Evolutionary conservation across 2,113 vertebrate genomes (phyloP).

Genomic region (Takifugu bimaculatus): DNA sequence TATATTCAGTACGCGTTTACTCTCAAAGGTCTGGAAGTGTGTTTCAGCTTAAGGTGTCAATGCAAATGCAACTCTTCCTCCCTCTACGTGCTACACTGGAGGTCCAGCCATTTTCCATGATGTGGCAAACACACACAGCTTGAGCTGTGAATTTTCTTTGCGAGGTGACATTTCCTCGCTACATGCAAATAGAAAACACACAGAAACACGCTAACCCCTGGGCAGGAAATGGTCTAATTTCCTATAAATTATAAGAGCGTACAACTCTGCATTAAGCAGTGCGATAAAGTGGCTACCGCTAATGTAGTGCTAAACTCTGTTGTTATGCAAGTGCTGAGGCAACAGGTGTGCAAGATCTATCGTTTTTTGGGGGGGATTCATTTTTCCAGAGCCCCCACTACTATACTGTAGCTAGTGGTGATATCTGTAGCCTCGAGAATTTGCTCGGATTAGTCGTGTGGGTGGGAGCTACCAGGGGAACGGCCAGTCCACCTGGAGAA

Average conservation of each 20-base stretch:
- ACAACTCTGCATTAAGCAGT: background rate
- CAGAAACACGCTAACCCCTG: conserved; percentile 33
- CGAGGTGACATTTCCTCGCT: conserved; percentile 72
- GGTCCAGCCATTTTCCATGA: conserved; percentile 69
- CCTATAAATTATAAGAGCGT: background rate
- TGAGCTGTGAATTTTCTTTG: conserved; percentile 73
- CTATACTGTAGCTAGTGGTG: no score
- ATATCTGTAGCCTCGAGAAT: no score
- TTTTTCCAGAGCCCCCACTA: no score
- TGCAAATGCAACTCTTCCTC: conserved; percentile 65
- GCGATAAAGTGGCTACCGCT: background rate
- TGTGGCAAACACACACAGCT: conserved; percentile 73
- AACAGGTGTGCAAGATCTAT: no score
- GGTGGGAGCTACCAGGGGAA: no score
- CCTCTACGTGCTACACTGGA: conserved; percentile 66
- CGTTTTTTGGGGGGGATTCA: no score
- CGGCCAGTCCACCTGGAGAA: no score
- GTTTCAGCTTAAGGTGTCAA: conserved; percentile 39
- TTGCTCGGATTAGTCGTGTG: no score
- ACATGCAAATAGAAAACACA: conserved; percentile 64
- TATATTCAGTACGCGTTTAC: background rate
- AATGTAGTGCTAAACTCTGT: no score
- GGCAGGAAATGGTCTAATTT: conserved; percentile 26
- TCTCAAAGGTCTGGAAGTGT: conserved; percentile 1
- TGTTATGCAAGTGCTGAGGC: no score